Evolutionary conservation across 1,140 invertebrate species (phyloP).

Genomic region (Cotesia vestalis): DNA sequence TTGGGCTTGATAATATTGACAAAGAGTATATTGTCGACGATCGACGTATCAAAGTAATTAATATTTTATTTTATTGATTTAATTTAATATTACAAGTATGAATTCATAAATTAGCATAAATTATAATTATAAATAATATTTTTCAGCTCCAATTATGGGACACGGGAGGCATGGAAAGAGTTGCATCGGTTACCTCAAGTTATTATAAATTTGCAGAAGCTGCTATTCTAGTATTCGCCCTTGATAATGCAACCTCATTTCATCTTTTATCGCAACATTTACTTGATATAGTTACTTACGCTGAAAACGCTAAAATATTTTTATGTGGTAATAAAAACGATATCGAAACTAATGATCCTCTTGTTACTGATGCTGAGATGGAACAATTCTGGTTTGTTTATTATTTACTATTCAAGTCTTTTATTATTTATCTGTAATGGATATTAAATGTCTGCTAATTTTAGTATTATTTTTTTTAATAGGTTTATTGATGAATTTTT

Average conservation of each 20-base stretch:
- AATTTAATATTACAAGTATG: neutral
- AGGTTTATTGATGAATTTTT: no score
- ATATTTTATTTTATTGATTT: neutral
- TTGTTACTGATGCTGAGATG: conserved; percentile 88
- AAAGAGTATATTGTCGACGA: conserved; percentile 79
- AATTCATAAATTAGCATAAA: neutral
- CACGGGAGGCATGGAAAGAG: conserved; percentile 92
- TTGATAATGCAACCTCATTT: conserved; percentile 91
- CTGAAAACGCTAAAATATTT: conserved; percentile 93
- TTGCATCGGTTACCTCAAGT: conserved; percentile 91
- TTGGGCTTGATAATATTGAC: conserved; percentile 91
- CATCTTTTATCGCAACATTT: conserved; percentile 90
- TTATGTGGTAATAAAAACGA: conserved; percentile 91
- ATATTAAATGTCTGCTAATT: no score
- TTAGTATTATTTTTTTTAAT: no score
- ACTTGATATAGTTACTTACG: conserved; percentile 89
- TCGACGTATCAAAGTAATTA: conserved; percentile 79
- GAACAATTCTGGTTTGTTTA: conserved; percentile 82
- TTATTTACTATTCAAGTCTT: neutral
- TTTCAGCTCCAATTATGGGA: conserved; percentile 90
- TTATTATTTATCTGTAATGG: conserved; percentile 10
- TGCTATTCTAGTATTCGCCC: conserved; percentile 87
- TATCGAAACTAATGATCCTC: conserved; percentile 74
- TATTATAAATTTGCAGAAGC: conserved; percentile 95
- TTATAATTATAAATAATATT: conserved; percentile 36